These are phyloP conservation scores for Argyresthia albistria DNA, from an alignment of 2,888 invertebrate species.

Conservation along the genomic window DNA sequence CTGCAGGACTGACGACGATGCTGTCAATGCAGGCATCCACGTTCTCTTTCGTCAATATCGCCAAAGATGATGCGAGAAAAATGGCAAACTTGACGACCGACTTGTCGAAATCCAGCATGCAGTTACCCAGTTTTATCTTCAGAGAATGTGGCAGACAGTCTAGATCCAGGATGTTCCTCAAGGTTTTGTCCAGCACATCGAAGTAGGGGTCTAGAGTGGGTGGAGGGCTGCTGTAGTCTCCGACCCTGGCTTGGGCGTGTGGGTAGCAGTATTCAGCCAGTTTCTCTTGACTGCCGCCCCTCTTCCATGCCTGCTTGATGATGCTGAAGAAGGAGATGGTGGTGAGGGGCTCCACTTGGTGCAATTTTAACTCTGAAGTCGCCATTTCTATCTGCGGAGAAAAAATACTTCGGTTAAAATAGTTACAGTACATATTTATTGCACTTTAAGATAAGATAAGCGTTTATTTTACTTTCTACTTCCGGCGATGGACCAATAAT, in stretches of 20 bases:
- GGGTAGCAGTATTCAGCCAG: neutral
- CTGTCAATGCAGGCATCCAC: neutral
- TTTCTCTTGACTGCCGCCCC: neutral
- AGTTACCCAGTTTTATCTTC: neutral
- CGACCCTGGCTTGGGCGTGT: neutral
- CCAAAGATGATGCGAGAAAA: neutral
- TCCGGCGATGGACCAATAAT: no score
- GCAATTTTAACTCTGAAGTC: neutral
- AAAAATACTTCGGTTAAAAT: no score
- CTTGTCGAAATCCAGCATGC: neutral
- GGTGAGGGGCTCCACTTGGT: neutral
- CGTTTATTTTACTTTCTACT: no score
- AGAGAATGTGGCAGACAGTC: neutral
- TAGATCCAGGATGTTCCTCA: neutral
- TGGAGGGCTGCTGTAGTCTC: neutral
- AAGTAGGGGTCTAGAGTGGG: neutral
- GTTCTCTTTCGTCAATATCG: neutral
- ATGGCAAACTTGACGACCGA: neutral
- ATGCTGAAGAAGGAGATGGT: neutral
- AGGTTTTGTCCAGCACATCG: neutral
- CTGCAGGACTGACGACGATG: neutral
- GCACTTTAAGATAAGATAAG: no score
- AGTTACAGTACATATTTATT: no score
- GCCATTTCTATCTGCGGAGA: no score
- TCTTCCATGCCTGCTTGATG: neutral